Percentiles rank a stretch among this genome's conserved stretches.
phyloP scores from a whole-genome alignment of 2,888 invertebrate species.

The Gibbula magus region DNA sequence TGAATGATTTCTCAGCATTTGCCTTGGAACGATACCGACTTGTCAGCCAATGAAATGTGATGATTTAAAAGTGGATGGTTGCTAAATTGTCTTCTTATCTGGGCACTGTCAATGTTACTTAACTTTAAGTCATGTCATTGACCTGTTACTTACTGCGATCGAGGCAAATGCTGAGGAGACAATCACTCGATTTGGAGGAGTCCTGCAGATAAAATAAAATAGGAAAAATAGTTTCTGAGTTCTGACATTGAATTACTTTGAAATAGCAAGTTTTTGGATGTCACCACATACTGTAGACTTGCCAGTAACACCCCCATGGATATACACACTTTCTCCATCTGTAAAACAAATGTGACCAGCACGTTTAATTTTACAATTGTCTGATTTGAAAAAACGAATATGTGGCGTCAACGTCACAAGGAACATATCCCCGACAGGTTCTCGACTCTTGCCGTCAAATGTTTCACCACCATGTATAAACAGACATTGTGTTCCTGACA shows the following conservation, averaged over 20 bases:
- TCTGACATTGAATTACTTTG: neutral
- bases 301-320: conserved; percentile 71
- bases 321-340: conserved; percentile 54
- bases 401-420: conserved; percentile 55
- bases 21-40: too few species aligned
- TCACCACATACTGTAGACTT: conserved; percentile 56
- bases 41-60: too few species aligned
- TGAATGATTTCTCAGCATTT: too few species aligned
- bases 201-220: too few species aligned
- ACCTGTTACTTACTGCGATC: too few species aligned
- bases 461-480: conserved; percentile 74
- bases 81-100: too few species aligned
- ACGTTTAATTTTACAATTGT: conserved; percentile 55
- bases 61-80: too few species aligned
- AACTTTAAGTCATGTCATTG: too few species aligned
- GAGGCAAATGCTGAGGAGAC: too few species aligned
- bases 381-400: conserved; percentile 59
- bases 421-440: conserved; percentile 72
- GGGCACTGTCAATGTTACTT: too few species aligned
- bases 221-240: too few species aligned
- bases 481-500: conserved; percentile 55
- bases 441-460: conserved; percentile 70
- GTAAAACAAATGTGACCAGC: conserved; percentile 68
- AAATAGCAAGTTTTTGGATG: conserved; percentile 34
- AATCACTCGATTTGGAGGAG: too few species aligned